phyloP scores from a whole-genome alignment of 2,113 vertebrate genomes.

The Cyprinodon brontotheroides region DNA sequence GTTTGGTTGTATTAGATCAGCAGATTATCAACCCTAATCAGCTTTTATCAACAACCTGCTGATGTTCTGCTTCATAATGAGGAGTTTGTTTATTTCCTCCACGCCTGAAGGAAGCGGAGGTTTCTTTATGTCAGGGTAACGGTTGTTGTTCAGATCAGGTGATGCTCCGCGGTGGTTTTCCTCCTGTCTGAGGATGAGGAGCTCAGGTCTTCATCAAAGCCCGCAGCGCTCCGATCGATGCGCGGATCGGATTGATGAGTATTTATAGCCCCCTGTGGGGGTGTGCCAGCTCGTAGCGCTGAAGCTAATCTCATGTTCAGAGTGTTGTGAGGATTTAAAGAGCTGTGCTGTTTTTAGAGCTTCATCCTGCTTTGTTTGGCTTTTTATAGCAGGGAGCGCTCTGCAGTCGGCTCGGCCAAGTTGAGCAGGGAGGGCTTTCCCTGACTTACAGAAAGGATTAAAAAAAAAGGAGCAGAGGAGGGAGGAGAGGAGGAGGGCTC shows the following conservation, averaged over 20 bases:
- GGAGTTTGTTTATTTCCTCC: too few species aligned
- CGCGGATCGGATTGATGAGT: constrained; percentile 42
- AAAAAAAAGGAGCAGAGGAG: constrained; percentile 31
- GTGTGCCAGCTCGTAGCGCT: constrained; percentile 62
- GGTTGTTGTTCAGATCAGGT: too few species aligned
- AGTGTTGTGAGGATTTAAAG: constrained; percentile 54
- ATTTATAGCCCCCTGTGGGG: constrained; percentile 65
- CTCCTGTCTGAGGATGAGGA: too few species aligned
- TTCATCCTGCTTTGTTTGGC: constrained; percentile 49
- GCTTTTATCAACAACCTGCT: too few species aligned
- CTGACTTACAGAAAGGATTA: constrained; percentile 66
- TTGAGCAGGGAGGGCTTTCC: constrained; percentile 74
- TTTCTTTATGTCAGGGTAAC: too few species aligned
- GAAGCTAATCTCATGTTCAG: constrained; percentile 74
- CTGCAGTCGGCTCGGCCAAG: constrained; percentile 35
- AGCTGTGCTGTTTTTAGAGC: constrained; percentile 44
- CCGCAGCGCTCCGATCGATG: constrained; percentile 63
- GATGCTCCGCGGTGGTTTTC: too few species aligned
- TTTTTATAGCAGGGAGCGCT: constrained; percentile 19
- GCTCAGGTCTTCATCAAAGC: constrained; percentile 20
- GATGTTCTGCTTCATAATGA: too few species aligned
- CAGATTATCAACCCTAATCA: too few species aligned
- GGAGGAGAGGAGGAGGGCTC: constrained; percentile 6
- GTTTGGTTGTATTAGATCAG: too few species aligned
- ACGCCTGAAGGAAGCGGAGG: too few species aligned